A percentile compares a stretch with the other conserved stretches of the same genome.
Evolutionary conservation across 2,797 vertebrate species (phyloP).

Genomic region (Brachymystax lenok): DNA sequence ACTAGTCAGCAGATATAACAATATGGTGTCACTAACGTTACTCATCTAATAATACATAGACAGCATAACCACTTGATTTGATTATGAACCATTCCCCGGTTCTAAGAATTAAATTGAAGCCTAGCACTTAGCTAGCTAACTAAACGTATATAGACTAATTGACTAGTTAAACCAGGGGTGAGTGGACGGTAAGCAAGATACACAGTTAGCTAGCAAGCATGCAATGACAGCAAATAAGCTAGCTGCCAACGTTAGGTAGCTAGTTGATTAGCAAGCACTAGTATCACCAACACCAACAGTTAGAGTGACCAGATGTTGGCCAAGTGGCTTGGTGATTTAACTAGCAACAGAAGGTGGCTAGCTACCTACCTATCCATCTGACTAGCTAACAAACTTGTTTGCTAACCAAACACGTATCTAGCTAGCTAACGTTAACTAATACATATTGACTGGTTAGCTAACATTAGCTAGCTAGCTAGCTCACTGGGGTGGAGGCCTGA

Average conservation of each 20-base stretch:
- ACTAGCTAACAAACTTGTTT: slow-evolving; percentile 3
- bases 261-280: not conserved
- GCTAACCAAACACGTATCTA: not conserved
- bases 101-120: not conserved
- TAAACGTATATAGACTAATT: not conserved
- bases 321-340: not conserved
- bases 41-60: not conserved
- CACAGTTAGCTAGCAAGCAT: not conserved
- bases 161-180: not conserved
- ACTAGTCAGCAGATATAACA: no score
- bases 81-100: not conserved
- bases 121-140: not conserved
- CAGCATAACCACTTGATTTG: not conserved
- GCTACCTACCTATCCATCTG: not conserved
- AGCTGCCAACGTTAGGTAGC: not conserved
- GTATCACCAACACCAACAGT: not conserved
- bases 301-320: not conserved
- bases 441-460: not conserved
- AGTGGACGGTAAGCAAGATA: not conserved
- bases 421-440: not conserved
- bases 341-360: not conserved
- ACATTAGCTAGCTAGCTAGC: not conserved
- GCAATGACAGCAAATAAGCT: not conserved
- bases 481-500: not conserved
- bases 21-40: not conserved